Evolutionary conservation across 2,113 vertebrate species (phyloP), one percentile per base, ranked within the genome.

Genomic region (Crocuta crocuta): DNA sequence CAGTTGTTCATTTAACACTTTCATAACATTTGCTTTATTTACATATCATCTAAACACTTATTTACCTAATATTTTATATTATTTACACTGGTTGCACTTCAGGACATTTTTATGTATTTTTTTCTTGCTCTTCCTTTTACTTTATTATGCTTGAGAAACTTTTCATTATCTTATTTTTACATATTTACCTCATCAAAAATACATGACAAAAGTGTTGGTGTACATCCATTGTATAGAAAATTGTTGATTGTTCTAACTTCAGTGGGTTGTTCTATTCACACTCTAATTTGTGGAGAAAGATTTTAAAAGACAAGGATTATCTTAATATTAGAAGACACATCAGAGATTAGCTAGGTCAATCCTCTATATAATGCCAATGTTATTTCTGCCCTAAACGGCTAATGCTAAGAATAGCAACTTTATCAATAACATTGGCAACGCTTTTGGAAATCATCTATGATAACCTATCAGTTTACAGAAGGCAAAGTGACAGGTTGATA

Each of bases 41-140:
- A 43, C 5, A 50, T 65, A 61, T 78, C 3, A 66, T 2, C 10
- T 43, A 50, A 96, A 86, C 8, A 86, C 39, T 96, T 23, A 48
- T 48, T 76, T 94, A 96, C 33, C 10, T 89, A 92, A 92, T 89
- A 88, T 63, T 92, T 93, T 58, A 81, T 73, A 26, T 89, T 28
- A 43, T 43, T 79, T 94, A 17, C 35, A 10, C 4, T 85, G 2
- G 1, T 87, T 96, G 12, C 23, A 83, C 45, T 92, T 73, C 15
- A 63, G 73, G 79, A 92, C 78, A 86, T 48, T 83, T 85, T 84
- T 33, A 58, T 87, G 15, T 70, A 19, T 45, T 80, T 89, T 92
- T 96, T 63, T 84, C 7, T 28, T 71, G 4, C 50, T 65, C 19
- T 92, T 7, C n/a, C 1, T 79, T 94, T 91, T 92, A 83, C 10